Percentiles rank a stretch among this genome's conserved stretches.
phyloP scores from a whole-genome alignment of 2,888 invertebrate species.

The Teleogryllus oceanicus region DNA sequence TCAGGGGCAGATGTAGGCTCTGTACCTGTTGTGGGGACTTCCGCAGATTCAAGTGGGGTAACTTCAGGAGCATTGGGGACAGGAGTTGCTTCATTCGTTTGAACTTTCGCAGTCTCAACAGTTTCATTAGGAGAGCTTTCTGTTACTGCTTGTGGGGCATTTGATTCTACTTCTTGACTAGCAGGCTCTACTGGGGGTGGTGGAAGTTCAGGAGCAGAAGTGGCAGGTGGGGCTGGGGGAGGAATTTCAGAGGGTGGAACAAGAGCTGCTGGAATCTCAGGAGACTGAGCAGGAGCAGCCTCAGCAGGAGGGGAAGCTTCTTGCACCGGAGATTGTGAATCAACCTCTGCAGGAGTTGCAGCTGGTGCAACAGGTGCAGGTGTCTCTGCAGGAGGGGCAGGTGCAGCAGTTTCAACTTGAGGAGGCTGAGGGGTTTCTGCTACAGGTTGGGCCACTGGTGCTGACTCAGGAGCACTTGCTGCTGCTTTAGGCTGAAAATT shows the following conservation, averaged over 20 bases:
- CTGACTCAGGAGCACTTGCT: background rate
- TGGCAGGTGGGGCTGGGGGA: background rate
- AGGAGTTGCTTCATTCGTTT: constrained; percentile 2
- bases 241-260: background rate
- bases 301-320: constrained; percentile 33
- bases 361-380: background rate
- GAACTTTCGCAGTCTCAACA: background rate
- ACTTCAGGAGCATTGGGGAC: background rate
- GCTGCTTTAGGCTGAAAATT: background rate
- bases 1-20: background rate
- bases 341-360: constrained; percentile 12
- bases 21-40: background rate
- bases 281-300: background rate
- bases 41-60: too few relatives aligned
- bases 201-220: background rate
- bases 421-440: background rate
- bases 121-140: background rate
- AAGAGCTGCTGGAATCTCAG: background rate
- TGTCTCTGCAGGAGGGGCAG: background rate
- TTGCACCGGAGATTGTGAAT: constrained; percentile 34
- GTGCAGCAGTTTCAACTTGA: background rate
- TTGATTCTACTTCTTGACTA: too few relatives aligned
- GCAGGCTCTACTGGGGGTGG: constrained; percentile 20
- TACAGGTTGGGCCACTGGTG: background rate
- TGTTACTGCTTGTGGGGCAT: too few relatives aligned